Evolutionary conservation across 1,140 invertebrate genomes (phyloP), one percentile per base, ranked within the genome.

Genomic region (Cydia strobilella): DNA sequence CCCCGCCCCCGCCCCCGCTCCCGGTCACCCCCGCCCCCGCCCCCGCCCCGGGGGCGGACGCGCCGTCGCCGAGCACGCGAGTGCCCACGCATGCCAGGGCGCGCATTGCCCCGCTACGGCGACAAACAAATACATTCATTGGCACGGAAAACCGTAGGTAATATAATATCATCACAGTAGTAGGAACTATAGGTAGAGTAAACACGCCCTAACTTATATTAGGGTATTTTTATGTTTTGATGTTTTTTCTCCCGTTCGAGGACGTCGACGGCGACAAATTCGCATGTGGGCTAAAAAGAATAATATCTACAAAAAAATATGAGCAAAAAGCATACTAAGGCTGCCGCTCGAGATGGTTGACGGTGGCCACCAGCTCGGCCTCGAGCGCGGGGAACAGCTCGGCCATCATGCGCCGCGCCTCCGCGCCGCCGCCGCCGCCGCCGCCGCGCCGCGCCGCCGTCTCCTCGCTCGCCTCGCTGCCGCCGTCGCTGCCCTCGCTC

Each of bases 321-420:
- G 5, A 42, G 12, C 10, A 3, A 42, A 12, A 71, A 72, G 94
- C 96, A 95, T 93, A 98, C 96, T 98, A 98, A 78, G 96, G 96
- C 91, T 97, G 94, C 84, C 96, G 96, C 88, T 98, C 98, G 80
- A 98, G 96, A 85, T 97, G 96, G 20, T 94, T 94, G 72, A 99
- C 96, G 81, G 99, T 98, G 82, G 94, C 95, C 65, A 96, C 95
- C 42, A 99, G 92, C 91, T 99, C 98, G 3, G 94, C 93, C 94
- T 99, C 98, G 10, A 99, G 94, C 77, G 95, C 95, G 0, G 96
- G 95, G 94, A 99, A 99, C 82, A 99, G 94, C 76, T 96, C 96
- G 72, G 94, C 95, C 97, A 99, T 98, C 93, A 98, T 96, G 76
- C 95, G 95, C 45, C 97, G 92, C 66, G 97, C 95, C 92, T 97